These are phyloP conservation scores for Oligia latruncula DNA, from an alignment of 2,888 invertebrate genomes.

Conservation along the genomic window DNA sequence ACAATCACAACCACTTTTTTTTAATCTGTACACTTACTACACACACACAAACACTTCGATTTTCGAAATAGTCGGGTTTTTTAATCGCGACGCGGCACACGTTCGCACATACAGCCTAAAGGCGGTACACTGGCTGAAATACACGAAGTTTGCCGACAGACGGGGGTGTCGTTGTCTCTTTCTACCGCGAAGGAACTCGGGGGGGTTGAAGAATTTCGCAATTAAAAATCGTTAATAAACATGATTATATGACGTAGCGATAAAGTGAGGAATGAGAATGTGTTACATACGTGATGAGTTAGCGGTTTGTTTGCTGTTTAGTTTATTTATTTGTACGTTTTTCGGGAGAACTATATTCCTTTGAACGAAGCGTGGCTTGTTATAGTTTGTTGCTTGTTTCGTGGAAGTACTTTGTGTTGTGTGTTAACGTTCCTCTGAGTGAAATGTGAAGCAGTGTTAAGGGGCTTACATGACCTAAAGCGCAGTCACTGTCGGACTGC, in stretches of 20 bases:
- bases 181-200: conserved; percentile 65
- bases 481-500: too few species aligned
- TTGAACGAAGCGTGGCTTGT: conserved; percentile 21
- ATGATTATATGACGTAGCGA: conserved; percentile 66
- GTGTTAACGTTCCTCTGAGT: not conserved
- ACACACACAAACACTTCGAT: conserved; percentile 68
- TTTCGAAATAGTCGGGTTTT: conserved; percentile 66
- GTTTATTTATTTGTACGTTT: conserved; percentile 25
- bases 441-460: not conserved
- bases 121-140: conserved; percentile 72
- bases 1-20: conserved; percentile 73
- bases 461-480: too few species aligned
- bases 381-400: conserved; percentile 29
- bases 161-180: conserved; percentile 57
- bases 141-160: conserved; percentile 68
- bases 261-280: conserved; percentile 57
- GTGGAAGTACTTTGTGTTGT: conserved; percentile 2
- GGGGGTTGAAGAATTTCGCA: conserved; percentile 72
- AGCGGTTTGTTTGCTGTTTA: conserved; percentile 11
- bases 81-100: conserved; percentile 53
- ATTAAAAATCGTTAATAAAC: conserved; percentile 78
- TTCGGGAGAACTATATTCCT: conserved; percentile 14
- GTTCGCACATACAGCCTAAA: conserved; percentile 62
- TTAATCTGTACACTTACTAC: conserved; percentile 57
- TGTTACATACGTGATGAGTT: conserved; percentile 40